Evolutionary conservation across 2,113 vertebrate genomes (phyloP), one percentile per base, ranked within the genome.

Genomic region (Hippocampus barbouri): DNA sequence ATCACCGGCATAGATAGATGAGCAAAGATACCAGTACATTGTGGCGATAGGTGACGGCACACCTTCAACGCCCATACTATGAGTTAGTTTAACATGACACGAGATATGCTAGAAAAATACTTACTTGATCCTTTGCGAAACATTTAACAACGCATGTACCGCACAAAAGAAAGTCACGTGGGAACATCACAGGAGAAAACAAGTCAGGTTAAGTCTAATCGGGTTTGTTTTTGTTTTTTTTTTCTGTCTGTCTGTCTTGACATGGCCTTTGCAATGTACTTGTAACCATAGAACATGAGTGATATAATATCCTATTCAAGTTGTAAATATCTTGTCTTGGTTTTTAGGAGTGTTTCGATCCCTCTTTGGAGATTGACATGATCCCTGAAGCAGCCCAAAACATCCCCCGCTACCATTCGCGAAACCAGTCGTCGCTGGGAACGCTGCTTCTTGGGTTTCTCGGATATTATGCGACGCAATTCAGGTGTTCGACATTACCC

Each of bases 381-480:
- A 92, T 99, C 83, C 96, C 96, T 86, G 92, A 91, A 41, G 88
- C 88, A 70, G 92, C 94, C 64, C 66, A 85, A 89, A 82, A 81
- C 74, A 85, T 98, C 86, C 97, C 95, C 77, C 90, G 88, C 79
- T 98, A 93, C 85, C 3, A 81, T 76, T 98, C 97, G 70, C 93
- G 91, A 88, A 99, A 98, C 82, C 87, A 87, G 76, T 94, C 94
- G 20, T 94, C 92, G 73, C 91, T 99, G 80, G 97, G 95, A 73
- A 94, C 96, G 63, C 92, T 99, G 71, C 85, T 99, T 66, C 76
- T 96, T 85, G 97, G 96, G 79, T 98, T 99, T 90, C 92, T 99
- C 78, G 94, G 92, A 88, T 98, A 98, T 77, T 98, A 97, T 84
- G 92, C 95, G 76, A 93, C 91, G 67, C 89, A 93, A 81, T 99